Evolutionary conservation across 1,140 invertebrate species (phyloP).

Genomic region (Drosophila ficusphila): DNA sequence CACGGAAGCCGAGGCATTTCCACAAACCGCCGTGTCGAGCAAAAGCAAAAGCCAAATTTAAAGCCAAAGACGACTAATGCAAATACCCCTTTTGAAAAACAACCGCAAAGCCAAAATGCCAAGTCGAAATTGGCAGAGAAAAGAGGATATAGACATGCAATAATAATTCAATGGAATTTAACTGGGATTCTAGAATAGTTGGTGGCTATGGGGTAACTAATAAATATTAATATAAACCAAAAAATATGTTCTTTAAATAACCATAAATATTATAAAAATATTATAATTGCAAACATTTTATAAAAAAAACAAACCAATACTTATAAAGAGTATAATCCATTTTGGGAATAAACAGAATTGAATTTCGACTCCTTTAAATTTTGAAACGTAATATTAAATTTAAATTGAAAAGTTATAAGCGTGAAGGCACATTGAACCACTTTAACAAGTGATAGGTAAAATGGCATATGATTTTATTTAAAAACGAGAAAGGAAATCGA

Average conservation of each 20-base stretch:
- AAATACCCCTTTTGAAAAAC: slow-evolving; percentile 43
- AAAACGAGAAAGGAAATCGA: slow-evolving; percentile 29
- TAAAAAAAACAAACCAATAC: too few species aligned
- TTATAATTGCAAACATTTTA: too few species aligned
- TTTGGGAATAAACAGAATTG: too few species aligned
- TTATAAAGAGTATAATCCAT: too few species aligned
- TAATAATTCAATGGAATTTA: neutral
- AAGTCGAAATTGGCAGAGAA: slow-evolving; percentile 15
- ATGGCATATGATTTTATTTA: slow-evolving; percentile 24
- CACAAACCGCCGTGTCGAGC: slow-evolving; percentile 49
- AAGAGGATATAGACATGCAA: neutral
- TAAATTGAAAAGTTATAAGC: neutral
- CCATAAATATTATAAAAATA: too few species aligned
- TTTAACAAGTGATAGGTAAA: slow-evolving; percentile 4
- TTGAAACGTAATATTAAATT: neutral
- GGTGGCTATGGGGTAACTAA: too few species aligned
- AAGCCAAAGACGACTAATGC: slow-evolving; percentile 30
- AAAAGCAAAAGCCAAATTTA: slow-evolving; percentile 33
- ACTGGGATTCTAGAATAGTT: neutral
- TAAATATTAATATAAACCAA: neutral
- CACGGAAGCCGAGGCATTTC: slow-evolving; percentile 40
- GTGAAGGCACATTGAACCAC: neutral
- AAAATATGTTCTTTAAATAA: neutral
- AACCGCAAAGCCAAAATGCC: slow-evolving; percentile 56
- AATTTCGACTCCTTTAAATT: too few species aligned